Conservation (phyloP, 2,888 invertebrate genomes). For the Hypomecis punctinalis region DNA sequence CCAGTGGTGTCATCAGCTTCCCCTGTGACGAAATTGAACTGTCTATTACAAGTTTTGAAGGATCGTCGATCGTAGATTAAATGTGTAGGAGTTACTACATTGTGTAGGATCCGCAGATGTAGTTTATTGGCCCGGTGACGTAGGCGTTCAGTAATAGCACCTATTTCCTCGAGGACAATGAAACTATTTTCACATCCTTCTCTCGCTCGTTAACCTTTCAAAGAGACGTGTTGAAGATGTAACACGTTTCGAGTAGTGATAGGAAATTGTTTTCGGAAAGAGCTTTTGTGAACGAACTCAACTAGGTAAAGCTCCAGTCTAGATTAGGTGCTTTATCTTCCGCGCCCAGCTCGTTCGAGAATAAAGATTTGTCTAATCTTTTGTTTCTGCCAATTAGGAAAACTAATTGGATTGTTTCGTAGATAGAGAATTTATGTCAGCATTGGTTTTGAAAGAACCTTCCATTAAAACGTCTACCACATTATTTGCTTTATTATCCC, state of each 20-base stretch:
- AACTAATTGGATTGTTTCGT: constrained; percentile 10
- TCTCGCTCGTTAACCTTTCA: constrained; percentile 28
- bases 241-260: constrained; percentile 10
- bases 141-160: constrained; percentile 14
- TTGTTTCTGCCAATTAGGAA: background rate
- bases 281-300: constrained; percentile 15
- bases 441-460: background rate
- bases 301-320: constrained; percentile 14
- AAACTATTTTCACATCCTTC: constrained; percentile 25
- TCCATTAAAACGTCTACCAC: background rate
- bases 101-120: constrained; percentile 11
- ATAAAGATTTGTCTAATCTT: background rate
- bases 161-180: constrained; percentile 25
- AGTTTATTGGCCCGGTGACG: constrained; percentile 12
- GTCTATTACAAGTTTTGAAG: constrained; percentile 45
- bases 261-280: constrained; percentile 21
- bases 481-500: background rate
- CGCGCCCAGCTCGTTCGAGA: background rate
- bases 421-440: background rate
- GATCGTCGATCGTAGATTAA: constrained; percentile 27
- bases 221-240: constrained; percentile 19
- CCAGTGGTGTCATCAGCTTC: constrained; percentile 50
- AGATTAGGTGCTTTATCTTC: constrained; percentile 8
- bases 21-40: constrained; percentile 52
- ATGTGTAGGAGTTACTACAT: constrained; percentile 11